These are phyloP conservation scores for Colletes collaris DNA, from an alignment of 2,888 invertebrate species.

Conservation along the genomic window DNA sequence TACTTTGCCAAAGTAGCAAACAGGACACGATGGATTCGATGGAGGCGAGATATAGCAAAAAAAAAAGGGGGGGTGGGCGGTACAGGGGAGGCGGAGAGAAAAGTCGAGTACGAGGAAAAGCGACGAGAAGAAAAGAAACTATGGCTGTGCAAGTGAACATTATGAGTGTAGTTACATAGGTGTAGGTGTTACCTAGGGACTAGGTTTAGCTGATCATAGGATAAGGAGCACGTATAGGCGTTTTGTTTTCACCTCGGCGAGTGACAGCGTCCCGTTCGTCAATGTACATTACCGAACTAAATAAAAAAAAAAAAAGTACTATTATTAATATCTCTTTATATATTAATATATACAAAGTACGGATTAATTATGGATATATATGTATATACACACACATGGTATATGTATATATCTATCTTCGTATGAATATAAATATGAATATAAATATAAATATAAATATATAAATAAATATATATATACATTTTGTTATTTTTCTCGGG, in stretches of 20 bases:
- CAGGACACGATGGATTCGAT: not conserved
- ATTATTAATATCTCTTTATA: conserved; percentile 81
- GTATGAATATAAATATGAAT: conserved; percentile 68
- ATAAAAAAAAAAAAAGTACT: conserved; percentile 75
- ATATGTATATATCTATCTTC: conserved; percentile 73
- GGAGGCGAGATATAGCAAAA: not conserved
- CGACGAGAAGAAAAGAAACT: conserved; percentile 75
- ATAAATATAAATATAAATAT: conserved; percentile 63
- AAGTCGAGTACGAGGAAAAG: conserved; percentile 52
- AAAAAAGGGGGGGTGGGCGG: conserved; percentile 6
- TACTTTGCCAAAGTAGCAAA: not conserved
- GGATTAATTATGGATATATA: conserved; percentile 77
- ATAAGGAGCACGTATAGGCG: conserved; percentile 76
- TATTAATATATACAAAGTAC: conserved; percentile 79
- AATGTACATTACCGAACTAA: conserved; percentile 81
- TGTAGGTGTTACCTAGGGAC: conserved; percentile 81
- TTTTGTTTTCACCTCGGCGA: conserved; percentile 71
- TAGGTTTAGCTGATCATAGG: conserved; percentile 79
- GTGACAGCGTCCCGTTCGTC: conserved; percentile 70
- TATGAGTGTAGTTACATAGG: conserved; percentile 81
- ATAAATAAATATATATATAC: conserved; percentile 66
- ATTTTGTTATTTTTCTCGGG: conserved; percentile 79
- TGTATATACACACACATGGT: conserved; percentile 73
- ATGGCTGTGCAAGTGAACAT: conserved; percentile 83
- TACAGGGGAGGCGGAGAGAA: conserved; percentile 29